Base-by-base conservation (phyloP, 2,797 vertebrate species). In the Aselliscus stoliczkanus region DNA sequence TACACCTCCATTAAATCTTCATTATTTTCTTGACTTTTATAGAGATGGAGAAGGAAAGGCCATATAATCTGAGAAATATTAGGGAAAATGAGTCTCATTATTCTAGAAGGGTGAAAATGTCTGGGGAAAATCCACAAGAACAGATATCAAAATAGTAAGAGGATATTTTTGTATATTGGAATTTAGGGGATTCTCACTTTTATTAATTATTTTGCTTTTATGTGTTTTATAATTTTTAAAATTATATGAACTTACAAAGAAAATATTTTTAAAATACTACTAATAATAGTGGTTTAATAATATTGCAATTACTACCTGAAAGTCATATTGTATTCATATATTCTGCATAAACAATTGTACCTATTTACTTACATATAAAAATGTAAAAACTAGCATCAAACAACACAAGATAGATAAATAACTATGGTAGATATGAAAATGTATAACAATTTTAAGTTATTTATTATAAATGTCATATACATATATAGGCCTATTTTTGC, bases 1-100 rank as follows among this genome's bases (percentile, higher is more conserved):
- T 13, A 58, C 21, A 93, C 29, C 15, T 52, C 39, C n/a, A 73
- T 82, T 82, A 67, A 88, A 93, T 27, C 21, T 77, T 81, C 64
- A 79, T 82, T 92, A 73, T 60, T 87, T 83, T 76, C 39, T 88
- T 77, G 25, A 83, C 67, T 77, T 91, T 93, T 69, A 89, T 56
- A 81, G 62, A 89, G 31, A 93, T 69, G 15, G 37, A 83, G 37
- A 54, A 67, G 39, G 56, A 90, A 72, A 96, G 29, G 4, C 31
- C 21, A 34, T 21, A 54, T 56, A 76, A 76, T 90, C 27, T 88
- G n/a, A 94, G 18, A 94, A 93, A 81, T 47, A 87, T 62, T 62
- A 58, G 42, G 4, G 10, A 20, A 94, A 94, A 81, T 39, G 3
- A 25, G 25, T 65, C 69, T 93, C 27, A 27, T 39, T 90, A 83